A percentile compares a stretch with the other conserved stretches of the same genome.
phyloP scores from a whole-genome alignment of 64 coral and sea anemone species.

The Porites australiensis region DNA sequence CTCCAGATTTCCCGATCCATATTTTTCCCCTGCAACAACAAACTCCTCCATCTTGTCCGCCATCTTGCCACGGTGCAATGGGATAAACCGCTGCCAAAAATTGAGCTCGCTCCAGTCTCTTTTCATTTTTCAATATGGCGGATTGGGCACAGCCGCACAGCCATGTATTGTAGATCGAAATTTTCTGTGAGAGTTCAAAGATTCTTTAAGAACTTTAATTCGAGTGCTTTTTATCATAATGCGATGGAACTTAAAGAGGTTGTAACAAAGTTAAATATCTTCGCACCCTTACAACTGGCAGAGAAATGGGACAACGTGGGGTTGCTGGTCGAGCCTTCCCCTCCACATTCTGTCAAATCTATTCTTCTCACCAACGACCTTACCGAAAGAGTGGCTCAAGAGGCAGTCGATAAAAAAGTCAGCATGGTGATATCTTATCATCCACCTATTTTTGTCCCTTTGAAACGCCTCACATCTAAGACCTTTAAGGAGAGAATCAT shows the following conservation, averaged over 20 bases:
- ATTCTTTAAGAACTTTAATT: neutral
- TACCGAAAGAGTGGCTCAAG: constrained; percentile 86
- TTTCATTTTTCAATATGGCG: neutral
- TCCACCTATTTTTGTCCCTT: constrained; percentile 94
- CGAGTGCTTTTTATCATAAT: neutral
- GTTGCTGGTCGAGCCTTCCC: constrained; percentile 88
- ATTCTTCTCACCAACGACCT: constrained; percentile 95
- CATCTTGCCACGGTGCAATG: constrained; percentile 75
- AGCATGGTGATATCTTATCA: constrained; percentile 95
- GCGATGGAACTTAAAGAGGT: constrained; percentile 90
- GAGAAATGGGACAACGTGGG: constrained; percentile 99
- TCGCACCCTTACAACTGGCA: constrained; percentile 87
- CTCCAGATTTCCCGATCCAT: constrained; percentile 77
- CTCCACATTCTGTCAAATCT: constrained; percentile 75
- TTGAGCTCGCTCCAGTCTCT: neutral
- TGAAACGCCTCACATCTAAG: constrained; percentile 75
- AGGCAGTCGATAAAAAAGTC: constrained; percentile 79
- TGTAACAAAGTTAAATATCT: constrained; percentile 74
- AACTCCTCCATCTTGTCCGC: constrained; percentile 57
- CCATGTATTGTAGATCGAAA: neutral
- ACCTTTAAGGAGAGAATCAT: constrained; percentile 94
- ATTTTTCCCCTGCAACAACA: constrained; percentile 83
- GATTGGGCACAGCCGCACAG: neutral
- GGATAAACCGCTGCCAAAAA: constrained; percentile 29
- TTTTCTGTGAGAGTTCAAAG: neutral